A percentile compares a stretch with the other conserved stretches of the same genome.
Evolutionary conservation across 2,888 invertebrate species (phyloP).

Genomic region (Timema cristinae): DNA sequence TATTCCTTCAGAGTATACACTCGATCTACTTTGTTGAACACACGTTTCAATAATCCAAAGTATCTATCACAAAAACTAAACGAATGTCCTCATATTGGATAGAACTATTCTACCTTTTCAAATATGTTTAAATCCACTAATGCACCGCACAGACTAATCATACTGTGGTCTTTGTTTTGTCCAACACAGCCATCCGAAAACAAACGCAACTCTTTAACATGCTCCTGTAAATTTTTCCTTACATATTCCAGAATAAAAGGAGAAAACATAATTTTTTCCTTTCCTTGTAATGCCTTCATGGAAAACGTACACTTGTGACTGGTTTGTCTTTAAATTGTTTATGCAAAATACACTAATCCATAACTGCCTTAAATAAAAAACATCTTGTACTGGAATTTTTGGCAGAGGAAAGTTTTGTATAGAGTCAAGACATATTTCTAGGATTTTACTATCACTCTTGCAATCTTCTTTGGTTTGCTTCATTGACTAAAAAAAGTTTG

Average conservation of each 20-base stretch:
- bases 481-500: not conserved
- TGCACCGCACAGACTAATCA: not conserved
- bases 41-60: not conserved
- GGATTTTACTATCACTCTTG: not conserved
- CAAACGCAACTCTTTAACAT: not conserved
- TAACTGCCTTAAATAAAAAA: not conserved
- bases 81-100: constrained; percentile 2
- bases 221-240: not conserved
- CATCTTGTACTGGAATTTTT: not conserved
- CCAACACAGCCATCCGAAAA: constrained; percentile 6
- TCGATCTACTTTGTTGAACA: not conserved
- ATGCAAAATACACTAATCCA: not conserved
- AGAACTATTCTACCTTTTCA: constrained; percentile 3
- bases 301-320: constrained; percentile 2
- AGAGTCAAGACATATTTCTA: not conserved
- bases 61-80: not conserved
- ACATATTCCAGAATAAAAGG: not conserved
- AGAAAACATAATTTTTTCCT: not conserved
- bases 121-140: not conserved
- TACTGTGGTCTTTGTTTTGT: constrained; percentile 3
- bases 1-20: not conserved
- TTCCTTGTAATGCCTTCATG: constrained; percentile 7
- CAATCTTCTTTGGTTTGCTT: not conserved
- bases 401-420: not conserved
- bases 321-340: not conserved